Percentiles rank a stretch among this genome's conserved stretches.
These are phyloP conservation scores for Hermatobates lingyangjiaoensis DNA, from an alignment of 1,140 invertebrate genomes.

Conservation along the genomic window DNA sequence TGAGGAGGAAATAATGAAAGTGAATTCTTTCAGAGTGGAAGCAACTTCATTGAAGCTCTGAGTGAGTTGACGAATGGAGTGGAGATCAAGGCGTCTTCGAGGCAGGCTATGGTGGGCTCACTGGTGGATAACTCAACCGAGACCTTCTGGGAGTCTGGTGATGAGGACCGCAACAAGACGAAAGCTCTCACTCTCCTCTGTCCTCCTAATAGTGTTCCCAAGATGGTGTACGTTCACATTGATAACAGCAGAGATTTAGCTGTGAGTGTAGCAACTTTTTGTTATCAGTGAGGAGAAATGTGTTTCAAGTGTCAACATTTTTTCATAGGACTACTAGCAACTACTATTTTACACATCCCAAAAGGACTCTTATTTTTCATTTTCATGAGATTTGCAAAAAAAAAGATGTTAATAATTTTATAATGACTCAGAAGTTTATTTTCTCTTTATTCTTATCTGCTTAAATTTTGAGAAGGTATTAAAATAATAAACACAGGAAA, in stretches of 20 bases:
- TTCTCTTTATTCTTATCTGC: no score
- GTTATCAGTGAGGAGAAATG: no score
- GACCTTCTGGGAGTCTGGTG: slow-evolving; percentile 98
- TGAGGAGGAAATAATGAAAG: no score
- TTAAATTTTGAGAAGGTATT: no score
- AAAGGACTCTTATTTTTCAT: no score
- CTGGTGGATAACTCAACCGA: slow-evolving; percentile 87
- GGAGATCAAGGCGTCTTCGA: slow-evolving; percentile 75
- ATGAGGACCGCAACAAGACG: slow-evolving; percentile 83
- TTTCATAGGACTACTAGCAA: no score
- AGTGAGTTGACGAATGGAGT: slow-evolving; percentile 52
- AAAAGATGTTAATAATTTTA: not conserved
- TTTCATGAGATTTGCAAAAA: no score
- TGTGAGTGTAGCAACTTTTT: slow-evolving; percentile 45
- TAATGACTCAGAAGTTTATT: not conserved
- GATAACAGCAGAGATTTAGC: slow-evolving; percentile 82
- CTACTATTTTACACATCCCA: no score
- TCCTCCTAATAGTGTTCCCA: slow-evolving; percentile 34
- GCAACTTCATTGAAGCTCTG: slow-evolving; percentile 38
- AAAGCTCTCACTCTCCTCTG: slow-evolving; percentile 50
- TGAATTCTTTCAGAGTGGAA: not conserved
- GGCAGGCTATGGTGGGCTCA: slow-evolving; percentile 81
- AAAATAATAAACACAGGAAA: no score
- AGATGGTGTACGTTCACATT: slow-evolving; percentile 66
- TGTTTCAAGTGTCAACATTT: no score